Conservation (phyloP, 2,113 vertebrate genomes). For the Camarhynchus parvulus region DNA sequence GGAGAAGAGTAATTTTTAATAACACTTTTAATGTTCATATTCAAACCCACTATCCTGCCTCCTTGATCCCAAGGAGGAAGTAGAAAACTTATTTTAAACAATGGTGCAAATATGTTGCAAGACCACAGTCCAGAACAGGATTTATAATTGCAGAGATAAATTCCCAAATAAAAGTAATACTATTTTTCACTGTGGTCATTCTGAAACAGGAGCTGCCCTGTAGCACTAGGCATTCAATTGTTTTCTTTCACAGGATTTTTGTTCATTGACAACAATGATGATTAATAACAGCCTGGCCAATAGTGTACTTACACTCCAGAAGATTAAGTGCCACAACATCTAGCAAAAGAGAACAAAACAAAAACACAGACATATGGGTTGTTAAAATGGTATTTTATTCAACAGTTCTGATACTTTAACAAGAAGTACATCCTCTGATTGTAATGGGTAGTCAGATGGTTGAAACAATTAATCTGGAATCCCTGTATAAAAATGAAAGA, state of each 20-base stretch:
- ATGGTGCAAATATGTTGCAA: background rate
- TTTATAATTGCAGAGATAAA: background rate
- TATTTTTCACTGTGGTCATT: slow-evolving; percentile 10
- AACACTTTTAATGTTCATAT: background rate
- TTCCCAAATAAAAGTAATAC: background rate
- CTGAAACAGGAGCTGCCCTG: background rate
- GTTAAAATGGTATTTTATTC: slow-evolving; percentile 51
- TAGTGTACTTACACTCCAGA: slow-evolving; percentile 7
- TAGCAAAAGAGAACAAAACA: slow-evolving; percentile 30
- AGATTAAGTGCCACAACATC: slow-evolving; percentile 13
- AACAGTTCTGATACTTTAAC: slow-evolving; percentile 30
- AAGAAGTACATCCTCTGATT: slow-evolving; percentile 45
- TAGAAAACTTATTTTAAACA: background rate
- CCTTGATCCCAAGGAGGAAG: background rate
- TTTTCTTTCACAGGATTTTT: slow-evolving; percentile 9
- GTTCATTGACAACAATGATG: slow-evolving; percentile 34
- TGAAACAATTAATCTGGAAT: slow-evolving; percentile 65
- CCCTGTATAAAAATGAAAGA: slow-evolving; percentile 45
- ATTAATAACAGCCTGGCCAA: slow-evolving; percentile 22
- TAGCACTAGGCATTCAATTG: background rate
- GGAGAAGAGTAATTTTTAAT: background rate
- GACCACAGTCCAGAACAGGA: background rate
- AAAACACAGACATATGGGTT: slow-evolving; percentile 57
- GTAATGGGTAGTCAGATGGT: slow-evolving; percentile 43
- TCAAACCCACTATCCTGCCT: background rate